Base-by-base conservation (phyloP, 2,888 invertebrate genomes). In the Dioctria linearis region DNA sequence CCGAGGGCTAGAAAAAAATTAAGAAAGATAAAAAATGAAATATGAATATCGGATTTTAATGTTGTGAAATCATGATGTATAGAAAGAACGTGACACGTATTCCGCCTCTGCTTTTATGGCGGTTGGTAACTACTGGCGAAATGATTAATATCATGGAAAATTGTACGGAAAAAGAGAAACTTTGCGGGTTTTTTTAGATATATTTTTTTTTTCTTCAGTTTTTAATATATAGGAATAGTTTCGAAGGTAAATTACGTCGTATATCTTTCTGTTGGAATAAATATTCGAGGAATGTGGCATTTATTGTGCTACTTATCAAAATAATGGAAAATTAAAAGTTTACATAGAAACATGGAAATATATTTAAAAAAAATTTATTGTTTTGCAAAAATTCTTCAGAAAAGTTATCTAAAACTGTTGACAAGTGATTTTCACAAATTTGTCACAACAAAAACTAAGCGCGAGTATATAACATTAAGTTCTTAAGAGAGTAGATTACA, bases 11-110 rank as follows among this genome's bases (percentile, higher is more conserved):
- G 11, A 61, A 61, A 61, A 61, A 39, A 25, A 25, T 8, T 5
- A 39, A 25, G 8, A 5, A 39, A 4, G 11, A 5, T 8, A 39
- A 61, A 61, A 61, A 61, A 39, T 61, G 61, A 61, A 25, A 61
- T 61, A 61, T 37, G 61, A 61, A 61, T 37, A 61, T 61, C 61
- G 39, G 61, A 61, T 25, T 61, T 61, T 61, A 61, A 61, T 61
- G 5, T 6, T 61, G 37, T 39, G 61, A 61, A 25, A 39, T 6
- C 6, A 11, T 61, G 61, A 39, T 61, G 37, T 61, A 61, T 61
- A 39, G 5, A 11, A 13, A 4, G n/a, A 61, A 61, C 37, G 61
- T 37, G 6, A 61, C 39, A 13, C 39, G 61, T 6, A n/a, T 4
- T 54, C 11, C n/a, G 4, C 4, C 11, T 11, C 4, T n/a, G 9